These are phyloP conservation scores for Acanthosepion esculentum DNA, from an alignment of 2,888 invertebrate species.

Conservation along the genomic window DNA sequence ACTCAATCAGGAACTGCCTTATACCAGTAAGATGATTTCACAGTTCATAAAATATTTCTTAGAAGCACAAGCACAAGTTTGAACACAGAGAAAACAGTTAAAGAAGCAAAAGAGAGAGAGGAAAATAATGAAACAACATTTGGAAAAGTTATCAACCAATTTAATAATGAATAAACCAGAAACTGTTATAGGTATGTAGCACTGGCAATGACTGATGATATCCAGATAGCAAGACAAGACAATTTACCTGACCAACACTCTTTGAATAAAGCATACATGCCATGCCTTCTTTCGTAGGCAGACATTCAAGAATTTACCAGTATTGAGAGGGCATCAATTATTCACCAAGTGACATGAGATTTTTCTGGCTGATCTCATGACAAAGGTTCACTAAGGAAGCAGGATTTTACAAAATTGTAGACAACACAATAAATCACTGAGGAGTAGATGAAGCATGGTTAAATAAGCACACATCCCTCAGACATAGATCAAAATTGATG, in stretches of 20 bases:
- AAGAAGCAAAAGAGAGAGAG: not conserved
- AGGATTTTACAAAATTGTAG: not conserved
- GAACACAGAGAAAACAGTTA: too few species aligned
- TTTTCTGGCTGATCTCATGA: conserved; percentile 1
- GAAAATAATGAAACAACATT: not conserved
- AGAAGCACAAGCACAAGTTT: too few species aligned
- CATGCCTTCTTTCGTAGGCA: not conserved
- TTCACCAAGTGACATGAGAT: not conserved
- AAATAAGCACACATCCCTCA: not conserved
- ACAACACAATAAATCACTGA: not conserved
- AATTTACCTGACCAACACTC: not conserved
- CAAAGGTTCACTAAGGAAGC: not conserved
- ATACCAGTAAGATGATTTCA: too few species aligned
- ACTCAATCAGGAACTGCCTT: too few species aligned
- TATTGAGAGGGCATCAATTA: not conserved
- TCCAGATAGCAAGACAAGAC: not conserved
- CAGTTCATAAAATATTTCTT: too few species aligned
- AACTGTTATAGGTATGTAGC: not conserved
- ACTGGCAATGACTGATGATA: not conserved
- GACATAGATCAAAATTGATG: not conserved
- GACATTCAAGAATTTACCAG: not conserved
- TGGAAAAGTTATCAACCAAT: conserved; percentile 33
- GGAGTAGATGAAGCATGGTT: not conserved
- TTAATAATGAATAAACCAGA: not conserved
- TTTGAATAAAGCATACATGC: not conserved